Evolutionary conservation across 2,797 vertebrate species (phyloP), one percentile per base, ranked within the genome.

Genomic region (Esox masquinongy): DNA sequence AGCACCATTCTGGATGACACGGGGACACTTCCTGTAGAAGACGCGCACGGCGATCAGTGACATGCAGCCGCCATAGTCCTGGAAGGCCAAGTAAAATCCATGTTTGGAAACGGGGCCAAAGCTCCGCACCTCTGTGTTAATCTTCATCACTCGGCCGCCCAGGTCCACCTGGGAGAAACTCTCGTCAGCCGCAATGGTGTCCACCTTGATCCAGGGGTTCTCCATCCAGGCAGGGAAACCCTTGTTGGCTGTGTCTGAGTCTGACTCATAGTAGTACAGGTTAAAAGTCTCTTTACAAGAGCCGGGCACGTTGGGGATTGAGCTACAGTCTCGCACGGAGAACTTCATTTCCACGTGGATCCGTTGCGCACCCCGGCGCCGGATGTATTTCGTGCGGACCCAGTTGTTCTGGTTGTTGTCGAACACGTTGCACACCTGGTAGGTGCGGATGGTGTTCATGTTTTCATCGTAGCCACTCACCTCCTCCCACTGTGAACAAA

Each of bases 301-400:
- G 79, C 98, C 98, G 0, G 97, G 97, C 1, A 99, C 97, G 0
- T 95, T 97, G 17, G 98, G 98, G 82, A 99, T 99, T 93, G 97
- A 99, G 87, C 97, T 98, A 86, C 98, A 99, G 93, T 99, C 98
- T 36, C 98, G 92, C 63, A 99, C 98, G 0, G 98, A 99, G 82
- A 99, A 99, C 82, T 99, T 99, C 97, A 99, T 99, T 91, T 99
- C 98, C 90, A 99, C 98, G 0, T 99, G 97, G 91, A 99, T 97
- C 75, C 98, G 94, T 79, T 99, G 98, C 0, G 98, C 98, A 0
- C 98, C 98, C 0, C 96, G 92, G 29, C 98, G 93, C 4, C 95
- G 91, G 93, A 99, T 97, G 88, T 97, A 99, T 88, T 98, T 98
- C 85, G 96, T 99, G 79, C 98, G 94, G 15, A 99, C 95, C 98